Base-by-base conservation (phyloP, 2,888 invertebrate genomes). In the Tipula vernalis region DNA sequence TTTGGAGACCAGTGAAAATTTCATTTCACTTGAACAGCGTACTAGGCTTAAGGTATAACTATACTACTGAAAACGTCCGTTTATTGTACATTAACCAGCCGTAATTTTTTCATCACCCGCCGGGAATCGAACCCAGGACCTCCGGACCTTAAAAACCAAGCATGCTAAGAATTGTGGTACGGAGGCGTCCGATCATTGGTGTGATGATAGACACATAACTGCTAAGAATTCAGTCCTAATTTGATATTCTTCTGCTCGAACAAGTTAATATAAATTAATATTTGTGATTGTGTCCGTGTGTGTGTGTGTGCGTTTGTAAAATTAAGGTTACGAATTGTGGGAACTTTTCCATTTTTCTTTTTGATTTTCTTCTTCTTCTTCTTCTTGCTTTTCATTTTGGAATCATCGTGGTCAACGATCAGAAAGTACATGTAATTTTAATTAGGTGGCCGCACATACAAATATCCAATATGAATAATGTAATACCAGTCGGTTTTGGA, bases 341-440 rank as follows among this genome's bases (percentile, higher is more conserved):
- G 71, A 71, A 71, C 28, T 71, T 71, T 71, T 71, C 71, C 71
- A 71, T 18, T 71, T 71, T 71, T 28, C 71, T 71, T 71, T 71
- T 10, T 71, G 71, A 28, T 71, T 71, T 71, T 71, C 28, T n/a
- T n/a, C n/a, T n/a, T 28, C 2, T 8, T 12, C 28, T 71, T 28
- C 28, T 71, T 71, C 71, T 71, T 71, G 8, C 71, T 28, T 10
- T 71, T 71, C 71, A 71, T 71, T 71, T 18, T 71, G 71, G 71
- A 71, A 71, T 71, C 71, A 71, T 71, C 71, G 71, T 71, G 71
- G 71, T 71, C 71, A 71, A 71, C 71, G 71, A 71, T 71, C 71
- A 71, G 71, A 71, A 71, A 71, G 28, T 71, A 71, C 71, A 71
- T 71, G 71, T 71, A 71, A 71, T 71, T 71, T 71, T 71, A 71